phyloP scores from a whole-genome alignment of 2,888 invertebrate species.

The Drosophila sordidapex region DNA sequence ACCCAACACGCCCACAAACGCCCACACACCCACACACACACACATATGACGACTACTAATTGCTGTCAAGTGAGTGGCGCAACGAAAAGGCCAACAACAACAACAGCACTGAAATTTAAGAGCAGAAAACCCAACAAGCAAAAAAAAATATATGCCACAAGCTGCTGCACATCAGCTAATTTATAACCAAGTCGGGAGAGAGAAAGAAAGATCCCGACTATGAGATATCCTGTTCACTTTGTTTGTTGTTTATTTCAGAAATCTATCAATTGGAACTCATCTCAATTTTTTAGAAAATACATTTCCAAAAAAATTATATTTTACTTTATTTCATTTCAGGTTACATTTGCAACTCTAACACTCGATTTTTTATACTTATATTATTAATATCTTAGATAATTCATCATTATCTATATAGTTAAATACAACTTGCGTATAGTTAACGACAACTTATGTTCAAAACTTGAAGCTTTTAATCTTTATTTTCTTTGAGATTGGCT shows the following conservation, averaged over 20 bases:
- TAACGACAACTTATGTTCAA: no score
- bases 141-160: conserved; percentile 38
- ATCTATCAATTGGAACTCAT: not conserved
- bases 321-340: not conserved
- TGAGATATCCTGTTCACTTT: not conserved
- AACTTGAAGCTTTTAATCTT: no score
- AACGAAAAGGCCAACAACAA: conserved; percentile 8
- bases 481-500: not conserved
- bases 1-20: conserved; percentile 34
- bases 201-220: not conserved
- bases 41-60: conserved; percentile 52
- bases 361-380: not conserved
- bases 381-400: not conserved
- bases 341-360: not conserved
- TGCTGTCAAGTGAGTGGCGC: conserved; percentile 59
- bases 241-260: not conserved
- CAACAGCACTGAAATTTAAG: conserved; percentile 14
- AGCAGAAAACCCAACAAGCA: conserved; percentile 15
- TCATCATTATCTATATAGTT: not conserved
- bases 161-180: conserved; percentile 70
- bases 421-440: not conserved
- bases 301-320: not conserved
- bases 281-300: not conserved
- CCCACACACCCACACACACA: conserved; percentile 18
- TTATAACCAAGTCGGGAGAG: conserved; percentile 13